Base-by-base conservation (phyloP, 2,113 vertebrate genomes). In the Actinemys pallida region DNA sequence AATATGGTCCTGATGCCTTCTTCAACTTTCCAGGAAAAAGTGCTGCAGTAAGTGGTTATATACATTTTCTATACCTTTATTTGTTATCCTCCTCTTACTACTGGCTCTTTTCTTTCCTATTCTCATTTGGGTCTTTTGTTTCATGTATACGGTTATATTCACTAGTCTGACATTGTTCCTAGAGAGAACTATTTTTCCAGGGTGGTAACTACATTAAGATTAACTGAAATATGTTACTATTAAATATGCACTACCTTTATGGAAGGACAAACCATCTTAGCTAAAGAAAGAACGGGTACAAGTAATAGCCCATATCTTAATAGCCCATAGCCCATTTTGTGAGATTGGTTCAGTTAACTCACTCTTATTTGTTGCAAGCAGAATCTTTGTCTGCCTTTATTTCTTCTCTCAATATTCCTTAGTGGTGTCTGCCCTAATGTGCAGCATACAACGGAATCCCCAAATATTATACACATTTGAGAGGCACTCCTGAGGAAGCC, bases 11-110 rank as follows among this genome's bases (percentile, higher is more conserved):
- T 7, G 99, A 99, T 98, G 99, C 99, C 90, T 99, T 99, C 98
- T 99, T 99, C 98, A 99, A 99, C 97, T 99, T 99, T 45, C 99
- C 99, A 54, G 99, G 99, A 72, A 99, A 99, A 98, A 99, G 99
- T 96, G 99, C 99, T 97, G 99, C 99, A 39, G 99, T 99, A 97
- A 98, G 99, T 98, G 88, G 49, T 88, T 92, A 59, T 22, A 22
- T 93, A 22, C 5, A 6, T 91, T 56, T 91, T 6, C 31, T 59
- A 11, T 83, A 92, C 81, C 2, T 81, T 96, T 49, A 0, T 57
- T 90, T 49, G 0, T 57, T 90, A 2, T 86, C 92, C 25, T 82
- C 0, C 53, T 90, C 39, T 0, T 5, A 4, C 16, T 4, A 2
- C 50, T 91, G 59, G 1, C 59, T 94, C 14, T 94, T 56, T 14